These are phyloP conservation scores for Ceyx melanurus DNA, from an alignment of 2,113 vertebrate species.

Conservation along the genomic window DNA sequence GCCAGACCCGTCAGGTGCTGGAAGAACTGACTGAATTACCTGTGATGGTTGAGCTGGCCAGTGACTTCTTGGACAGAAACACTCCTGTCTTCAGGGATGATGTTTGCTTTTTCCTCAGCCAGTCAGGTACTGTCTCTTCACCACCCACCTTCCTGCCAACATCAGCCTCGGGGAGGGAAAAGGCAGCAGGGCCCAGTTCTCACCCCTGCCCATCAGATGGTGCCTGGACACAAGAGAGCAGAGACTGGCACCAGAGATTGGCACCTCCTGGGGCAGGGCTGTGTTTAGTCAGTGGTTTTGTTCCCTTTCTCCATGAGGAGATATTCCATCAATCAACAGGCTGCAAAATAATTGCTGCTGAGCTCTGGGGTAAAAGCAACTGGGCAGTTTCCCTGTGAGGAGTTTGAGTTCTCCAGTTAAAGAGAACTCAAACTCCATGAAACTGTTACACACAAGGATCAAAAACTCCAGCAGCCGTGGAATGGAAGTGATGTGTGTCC, in stretches of 20 bases:
- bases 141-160: background rate
- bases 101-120: constrained; percentile 98
- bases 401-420: background rate
- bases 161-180: background rate
- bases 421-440: background rate
- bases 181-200: background rate
- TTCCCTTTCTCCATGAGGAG: background rate
- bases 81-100: constrained; percentile 97
- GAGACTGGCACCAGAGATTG: rapidly evolving
- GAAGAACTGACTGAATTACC: constrained; percentile 96
- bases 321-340: background rate
- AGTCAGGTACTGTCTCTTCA: constrained; percentile 82
- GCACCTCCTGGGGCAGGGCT: background rate
- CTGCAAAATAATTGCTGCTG: background rate
- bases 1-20: constrained; percentile 94
- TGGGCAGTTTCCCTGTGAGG: background rate
- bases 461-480: background rate
- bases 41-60: constrained; percentile 98
- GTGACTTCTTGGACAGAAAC: constrained; percentile 98
- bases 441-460: background rate
- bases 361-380: background rate
- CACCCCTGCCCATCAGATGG: background rate
- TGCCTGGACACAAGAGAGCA: rapidly evolving
- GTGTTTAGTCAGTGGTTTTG: background rate
- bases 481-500: background rate